Percentiles rank a stretch among this genome's conserved stretches.
Conservation (phyloP, 2,888 invertebrate species). For the Alcis repandata region DNA sequence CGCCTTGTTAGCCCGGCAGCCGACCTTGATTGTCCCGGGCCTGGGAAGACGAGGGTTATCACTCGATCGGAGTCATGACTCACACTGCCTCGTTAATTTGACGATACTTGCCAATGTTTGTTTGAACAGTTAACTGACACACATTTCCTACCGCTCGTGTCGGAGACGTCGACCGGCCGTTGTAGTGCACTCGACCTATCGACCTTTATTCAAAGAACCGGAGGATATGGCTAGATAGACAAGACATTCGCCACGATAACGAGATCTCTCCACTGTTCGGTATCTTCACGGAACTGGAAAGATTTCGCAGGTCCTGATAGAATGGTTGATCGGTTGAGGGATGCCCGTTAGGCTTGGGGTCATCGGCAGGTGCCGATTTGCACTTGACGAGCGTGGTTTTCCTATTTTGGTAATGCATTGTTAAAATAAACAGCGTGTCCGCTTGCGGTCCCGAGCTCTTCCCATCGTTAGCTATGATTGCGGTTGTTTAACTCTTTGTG, state of each 20-base stretch:
- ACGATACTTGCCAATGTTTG: slow-evolving; percentile 77
- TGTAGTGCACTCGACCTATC: slow-evolving; percentile 76
- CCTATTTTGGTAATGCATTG: slow-evolving; percentile 81
- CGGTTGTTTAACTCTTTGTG: slow-evolving; percentile 32
- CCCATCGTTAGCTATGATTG: slow-evolving; percentile 55
- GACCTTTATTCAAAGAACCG: slow-evolving; percentile 80
- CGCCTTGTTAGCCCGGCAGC: slow-evolving; percentile 12
- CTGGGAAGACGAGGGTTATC: slow-evolving; percentile 48
- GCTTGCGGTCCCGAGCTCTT: slow-evolving; percentile 43
- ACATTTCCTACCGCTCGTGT: slow-evolving; percentile 69
- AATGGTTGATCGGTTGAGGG: slow-evolving; percentile 55
- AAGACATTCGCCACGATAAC: slow-evolving; percentile 36
- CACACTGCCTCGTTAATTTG: slow-evolving; percentile 72
- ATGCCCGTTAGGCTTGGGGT: slow-evolving; percentile 80
- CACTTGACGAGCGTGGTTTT: slow-evolving; percentile 78
- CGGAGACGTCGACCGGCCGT: slow-evolving; percentile 75
- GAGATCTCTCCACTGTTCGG: slow-evolving; percentile 43
- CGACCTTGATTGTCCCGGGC: slow-evolving; percentile 39
- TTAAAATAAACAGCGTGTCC: slow-evolving; percentile 70
- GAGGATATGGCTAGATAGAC: slow-evolving; percentile 54
- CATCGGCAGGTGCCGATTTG: slow-evolving; percentile 83
- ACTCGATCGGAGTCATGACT: slow-evolving; percentile 57
- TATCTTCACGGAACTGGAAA: slow-evolving; percentile 34
- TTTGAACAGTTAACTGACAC: slow-evolving; percentile 79
- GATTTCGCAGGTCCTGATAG: slow-evolving; percentile 43